Evolutionary conservation across 2,113 vertebrate species (phyloP).

Genomic region (Nycticebus coucang): DNA sequence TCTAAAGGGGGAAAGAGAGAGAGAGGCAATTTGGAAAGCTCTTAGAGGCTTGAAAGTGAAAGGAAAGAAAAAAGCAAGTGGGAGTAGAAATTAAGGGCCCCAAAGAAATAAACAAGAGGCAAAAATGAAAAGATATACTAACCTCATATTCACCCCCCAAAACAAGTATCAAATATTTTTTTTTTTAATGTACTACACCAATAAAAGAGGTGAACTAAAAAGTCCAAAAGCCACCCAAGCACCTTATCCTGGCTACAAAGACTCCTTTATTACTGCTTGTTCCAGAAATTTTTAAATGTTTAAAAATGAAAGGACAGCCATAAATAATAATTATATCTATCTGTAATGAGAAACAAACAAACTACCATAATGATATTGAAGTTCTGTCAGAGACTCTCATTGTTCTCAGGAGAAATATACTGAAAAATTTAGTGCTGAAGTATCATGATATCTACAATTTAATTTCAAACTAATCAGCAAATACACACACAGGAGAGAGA

Average conservation of each 20-base stretch:
- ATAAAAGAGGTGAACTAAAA: conserved; percentile 41
- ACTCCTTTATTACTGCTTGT: not conserved
- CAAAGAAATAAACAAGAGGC: not conserved
- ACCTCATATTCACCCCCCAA: not conserved
- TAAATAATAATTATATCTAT: not conserved
- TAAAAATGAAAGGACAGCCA: conserved; percentile 26
- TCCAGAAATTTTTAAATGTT: conserved; percentile 19
- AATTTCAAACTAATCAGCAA: conserved; percentile 15
- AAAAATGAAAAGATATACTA: not conserved
- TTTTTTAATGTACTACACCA: not conserved
- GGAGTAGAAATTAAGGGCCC: not conserved
- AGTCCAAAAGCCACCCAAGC: not conserved
- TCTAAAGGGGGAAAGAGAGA: not conserved
- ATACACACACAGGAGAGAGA: not conserved
- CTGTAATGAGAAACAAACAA: conserved; percentile 36
- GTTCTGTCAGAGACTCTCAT: not conserved
- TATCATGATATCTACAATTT: not conserved
- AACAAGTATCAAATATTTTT: conserved; percentile 20
- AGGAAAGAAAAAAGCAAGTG: not conserved
- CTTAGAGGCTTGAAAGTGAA: not conserved
- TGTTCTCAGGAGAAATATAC: not conserved
- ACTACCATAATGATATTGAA: not conserved
- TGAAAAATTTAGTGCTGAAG: not conserved
- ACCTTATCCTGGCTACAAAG: not conserved
- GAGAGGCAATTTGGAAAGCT: not conserved